Evolutionary conservation across 2,797 vertebrate species (phyloP), one percentile per base, ranked within the genome.

Genomic region (Acanthopagrus latus): DNA sequence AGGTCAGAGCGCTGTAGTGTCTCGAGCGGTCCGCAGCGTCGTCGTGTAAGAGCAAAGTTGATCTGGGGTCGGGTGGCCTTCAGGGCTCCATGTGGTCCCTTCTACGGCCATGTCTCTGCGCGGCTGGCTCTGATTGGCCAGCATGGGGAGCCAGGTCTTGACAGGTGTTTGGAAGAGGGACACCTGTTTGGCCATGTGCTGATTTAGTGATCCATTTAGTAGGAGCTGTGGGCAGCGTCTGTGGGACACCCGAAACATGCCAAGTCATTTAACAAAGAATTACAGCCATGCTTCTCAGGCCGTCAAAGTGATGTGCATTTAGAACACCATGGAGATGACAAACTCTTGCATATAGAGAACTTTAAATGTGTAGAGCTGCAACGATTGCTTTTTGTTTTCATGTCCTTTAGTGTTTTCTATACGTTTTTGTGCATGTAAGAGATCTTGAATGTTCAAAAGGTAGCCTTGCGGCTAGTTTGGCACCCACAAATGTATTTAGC

Each of bases 141-240:
- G 77, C 17, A 46, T 63, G 68, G 83, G 74, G 76, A 87, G 81
- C 82, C 81, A 87, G 90, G 86, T 88, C 86, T 83, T 93, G 93
- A 94, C 95, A 95, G 94, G 94, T 95, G 94, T 93, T 93, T 81
- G 90, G 91, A 90, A 94, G 88, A 92, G 76, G 74, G 91, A 92
- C 95, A 95, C 94, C 94, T 96, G 94, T 94, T 95, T 89, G 89
- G 93, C 95, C 93, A 94, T 96, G 94, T 95, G 94, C 92, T 95
- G 93, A 91, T 94, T 93, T 92, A 93, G 91, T 94, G 94, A 95
- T 95, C 94, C 92, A 89, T 95, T 95, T 95, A 94, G 91, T 90
- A 76, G 82, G 87, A 94, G 88, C 94, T 85, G 91, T 91, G 75
- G 92, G 93, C 88, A 86, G 89, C 73, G 64, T 91, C 94, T 84